Conservation (phyloP, 2,797 vertebrate species). For the Pelodytes ibericus region DNA sequence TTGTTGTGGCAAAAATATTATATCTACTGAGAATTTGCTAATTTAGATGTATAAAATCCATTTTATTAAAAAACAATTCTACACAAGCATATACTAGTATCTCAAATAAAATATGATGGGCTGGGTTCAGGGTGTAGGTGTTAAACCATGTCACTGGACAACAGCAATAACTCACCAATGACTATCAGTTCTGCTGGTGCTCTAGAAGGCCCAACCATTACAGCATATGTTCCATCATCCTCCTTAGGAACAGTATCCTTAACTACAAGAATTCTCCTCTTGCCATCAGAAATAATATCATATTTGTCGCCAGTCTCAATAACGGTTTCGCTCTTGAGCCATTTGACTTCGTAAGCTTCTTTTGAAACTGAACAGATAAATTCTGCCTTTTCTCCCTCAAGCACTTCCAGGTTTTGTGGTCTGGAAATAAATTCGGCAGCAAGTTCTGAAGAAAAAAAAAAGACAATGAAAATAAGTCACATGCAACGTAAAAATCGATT, state of each 20-base stretch:
- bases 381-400: conserved; percentile 90
- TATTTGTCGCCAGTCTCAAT: conserved; percentile 88
- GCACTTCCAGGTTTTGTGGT: conserved; percentile 87
- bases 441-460: conserved; percentile 79
- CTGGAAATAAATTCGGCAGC: conserved; percentile 94
- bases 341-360: conserved; percentile 86
- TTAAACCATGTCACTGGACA: too few relatives aligned
- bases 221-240: conserved; percentile 86
- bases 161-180: conserved; percentile 80
- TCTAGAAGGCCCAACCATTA: conserved; percentile 83
- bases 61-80: too few relatives aligned
- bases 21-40: too few relatives aligned
- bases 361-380: conserved; percentile 94
- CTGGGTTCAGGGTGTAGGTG: too few relatives aligned
- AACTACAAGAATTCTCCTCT: conserved; percentile 83
- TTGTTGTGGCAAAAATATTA: too few relatives aligned
- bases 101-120: too few relatives aligned
- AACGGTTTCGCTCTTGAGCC: conserved; percentile 79
- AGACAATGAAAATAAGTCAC: background rate
- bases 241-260: conserved; percentile 75
- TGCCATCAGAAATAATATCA: conserved; percentile 86
- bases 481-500: background rate
- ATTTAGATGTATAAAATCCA: too few relatives aligned
- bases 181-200: conserved; percentile 86
- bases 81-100: too few relatives aligned